Evolutionary conservation across 2,797 vertebrate genomes (phyloP).

Genomic region (Cossypha dichroa): DNA sequence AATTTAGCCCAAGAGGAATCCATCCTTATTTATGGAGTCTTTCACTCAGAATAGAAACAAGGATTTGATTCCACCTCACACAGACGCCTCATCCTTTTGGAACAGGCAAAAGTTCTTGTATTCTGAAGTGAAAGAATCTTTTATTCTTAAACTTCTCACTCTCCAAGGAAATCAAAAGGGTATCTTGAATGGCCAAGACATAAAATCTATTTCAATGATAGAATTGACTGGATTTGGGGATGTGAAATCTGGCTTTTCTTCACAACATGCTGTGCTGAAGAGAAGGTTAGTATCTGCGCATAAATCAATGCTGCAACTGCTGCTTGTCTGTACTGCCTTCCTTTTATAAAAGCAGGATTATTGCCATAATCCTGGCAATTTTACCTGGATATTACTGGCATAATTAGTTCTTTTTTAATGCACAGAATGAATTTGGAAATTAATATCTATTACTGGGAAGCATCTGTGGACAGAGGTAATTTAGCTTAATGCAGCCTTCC

Average conservation of each 20-base stretch:
- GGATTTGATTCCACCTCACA: not conserved
- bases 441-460: not conserved
- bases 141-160: not conserved
- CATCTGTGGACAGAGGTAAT: not conserved
- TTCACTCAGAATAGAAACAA: not conserved
- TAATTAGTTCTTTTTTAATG: slow-evolving; percentile 21
- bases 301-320: not conserved
- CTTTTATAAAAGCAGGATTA: not conserved
- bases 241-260: not conserved
- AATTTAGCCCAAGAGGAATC: not conserved
- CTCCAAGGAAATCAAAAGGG: not conserved
- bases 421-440: not conserved
- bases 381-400: not conserved
- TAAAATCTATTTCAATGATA: not conserved
- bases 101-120: not conserved
- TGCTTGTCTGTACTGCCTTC: not conserved
- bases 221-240: not conserved
- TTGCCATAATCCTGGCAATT: not conserved
- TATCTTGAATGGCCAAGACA: not conserved
- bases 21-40: not conserved
- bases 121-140: not conserved
- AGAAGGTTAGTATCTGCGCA: not conserved
- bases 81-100: not conserved
- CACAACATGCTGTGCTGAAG: not conserved
- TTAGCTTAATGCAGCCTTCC: not conserved